These are phyloP conservation scores for Orientallactaga bullata DNA, from an alignment of 2,113 vertebrate genomes.

Conservation along the genomic window DNA sequence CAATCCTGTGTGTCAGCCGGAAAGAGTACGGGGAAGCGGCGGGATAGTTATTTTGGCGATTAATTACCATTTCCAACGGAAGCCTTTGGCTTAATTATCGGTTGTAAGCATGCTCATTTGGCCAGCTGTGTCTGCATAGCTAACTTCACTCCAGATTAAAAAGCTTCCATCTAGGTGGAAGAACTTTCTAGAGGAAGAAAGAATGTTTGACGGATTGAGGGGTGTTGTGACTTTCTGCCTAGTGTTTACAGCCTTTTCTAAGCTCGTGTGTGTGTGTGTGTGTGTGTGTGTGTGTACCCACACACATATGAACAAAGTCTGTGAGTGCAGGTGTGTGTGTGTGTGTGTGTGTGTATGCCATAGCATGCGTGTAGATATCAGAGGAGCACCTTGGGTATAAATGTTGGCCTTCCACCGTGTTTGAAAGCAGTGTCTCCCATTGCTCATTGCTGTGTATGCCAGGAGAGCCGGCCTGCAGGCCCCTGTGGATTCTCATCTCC, in stretches of 20 bases:
- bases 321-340: too few species aligned
- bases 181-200: not conserved
- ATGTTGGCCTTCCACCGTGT: too few species aligned
- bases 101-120: conserved; percentile 75
- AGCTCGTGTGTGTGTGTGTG: too few species aligned
- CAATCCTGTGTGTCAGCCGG: not conserved
- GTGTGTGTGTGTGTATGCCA: too few species aligned
- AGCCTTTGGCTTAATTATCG: conserved; percentile 82
- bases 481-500: too few species aligned
- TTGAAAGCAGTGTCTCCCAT: too few species aligned
- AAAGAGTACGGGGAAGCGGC: conserved; percentile 46
- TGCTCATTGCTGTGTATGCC: too few species aligned
- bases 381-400: too few species aligned
- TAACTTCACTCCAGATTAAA: not conserved
- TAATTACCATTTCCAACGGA: conserved; percentile 83
- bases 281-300: too few species aligned
- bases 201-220: not conserved
- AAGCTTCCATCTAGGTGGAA: not conserved
- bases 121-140: conserved; percentile 55
- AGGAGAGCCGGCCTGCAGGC: too few species aligned
- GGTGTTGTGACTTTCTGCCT: not conserved
- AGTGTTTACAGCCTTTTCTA: not conserved
- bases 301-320: too few species aligned
- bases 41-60: conserved; percentile 71
- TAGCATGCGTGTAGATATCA: too few species aligned